Conservation (phyloP, 2,797 vertebrate species). For the Intellagama lesueurii region DNA sequence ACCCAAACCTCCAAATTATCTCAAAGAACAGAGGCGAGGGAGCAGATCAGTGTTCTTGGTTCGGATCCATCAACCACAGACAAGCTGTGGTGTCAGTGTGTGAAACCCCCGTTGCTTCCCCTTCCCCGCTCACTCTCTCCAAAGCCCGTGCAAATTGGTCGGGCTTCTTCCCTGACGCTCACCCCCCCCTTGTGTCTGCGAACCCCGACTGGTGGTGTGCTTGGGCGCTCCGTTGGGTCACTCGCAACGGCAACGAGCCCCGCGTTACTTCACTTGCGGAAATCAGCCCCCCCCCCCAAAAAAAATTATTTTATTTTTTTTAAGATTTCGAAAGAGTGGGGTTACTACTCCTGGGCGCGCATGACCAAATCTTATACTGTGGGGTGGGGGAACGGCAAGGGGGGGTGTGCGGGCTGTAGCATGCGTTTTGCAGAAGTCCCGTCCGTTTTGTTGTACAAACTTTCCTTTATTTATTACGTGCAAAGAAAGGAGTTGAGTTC, state of each 20-base stretch:
- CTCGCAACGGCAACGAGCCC: no score
- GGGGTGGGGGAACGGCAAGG: constrained; percentile 59
- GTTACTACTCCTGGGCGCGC: constrained; percentile 48
- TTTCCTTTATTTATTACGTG: neutral
- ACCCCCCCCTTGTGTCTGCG: constrained; percentile 19
- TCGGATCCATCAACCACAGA: constrained; percentile 60
- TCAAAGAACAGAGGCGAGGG: constrained; percentile 17
- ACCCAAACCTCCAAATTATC: constrained; percentile 50
- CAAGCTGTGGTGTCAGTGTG: neutral
- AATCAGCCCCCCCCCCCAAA: constrained; percentile 48
- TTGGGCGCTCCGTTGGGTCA: neutral
- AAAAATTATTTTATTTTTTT: neutral
- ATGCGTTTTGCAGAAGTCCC: constrained; percentile 62
- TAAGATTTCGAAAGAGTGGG: constrained; percentile 77
- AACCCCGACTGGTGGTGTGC: neutral
- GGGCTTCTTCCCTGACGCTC: neutral
- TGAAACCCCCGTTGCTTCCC: neutral
- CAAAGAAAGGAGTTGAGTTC: constrained; percentile 9
- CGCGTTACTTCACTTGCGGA: constrained; percentile 18
- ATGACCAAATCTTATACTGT: constrained; percentile 68
- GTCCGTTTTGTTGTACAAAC: constrained; percentile 56
- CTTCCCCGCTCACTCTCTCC: neutral
- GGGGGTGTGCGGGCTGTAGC: constrained; percentile 25
- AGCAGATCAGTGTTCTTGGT: constrained; percentile 63
- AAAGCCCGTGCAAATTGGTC: constrained; percentile 47